A percentile compares a stretch with the other conserved stretches of the same genome.
These are phyloP conservation scores for Porites divaricata DNA, from an alignment of 92 coral and sea anemone genomes.

Conservation along the genomic window DNA sequence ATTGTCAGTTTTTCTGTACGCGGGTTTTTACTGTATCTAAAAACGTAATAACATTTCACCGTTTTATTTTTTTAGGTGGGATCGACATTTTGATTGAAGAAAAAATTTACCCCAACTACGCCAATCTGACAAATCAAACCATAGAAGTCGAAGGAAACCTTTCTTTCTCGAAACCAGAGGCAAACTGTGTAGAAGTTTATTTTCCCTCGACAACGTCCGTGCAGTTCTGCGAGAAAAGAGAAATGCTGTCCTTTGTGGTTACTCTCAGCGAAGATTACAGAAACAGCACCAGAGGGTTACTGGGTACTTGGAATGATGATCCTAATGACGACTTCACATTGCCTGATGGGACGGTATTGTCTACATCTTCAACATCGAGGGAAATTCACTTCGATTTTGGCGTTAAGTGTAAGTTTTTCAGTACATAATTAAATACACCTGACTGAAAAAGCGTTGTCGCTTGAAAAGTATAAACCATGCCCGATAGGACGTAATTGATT, in stretches of 20 bases:
- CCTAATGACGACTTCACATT: slow-evolving; percentile 65
- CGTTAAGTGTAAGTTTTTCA: slow-evolving; percentile 55
- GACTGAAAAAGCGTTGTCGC: no score
- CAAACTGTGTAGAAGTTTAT: slow-evolving; percentile 47
- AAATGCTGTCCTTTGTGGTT: slow-evolving; percentile 58
- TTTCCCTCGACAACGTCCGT: slow-evolving; percentile 63
- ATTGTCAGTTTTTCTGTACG: no score
- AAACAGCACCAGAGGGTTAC: slow-evolving; percentile 64
- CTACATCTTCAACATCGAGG: slow-evolving; percentile 22
- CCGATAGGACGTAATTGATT: no score
- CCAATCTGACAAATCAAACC: slow-evolving; percentile 35
- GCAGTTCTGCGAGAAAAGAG: slow-evolving; percentile 42
- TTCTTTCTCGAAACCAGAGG: slow-evolving; percentile 34
- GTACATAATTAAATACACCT: no score
- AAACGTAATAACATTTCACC: no score
- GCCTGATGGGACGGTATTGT: slow-evolving; percentile 60
- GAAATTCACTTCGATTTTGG: slow-evolving; percentile 63
- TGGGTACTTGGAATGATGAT: slow-evolving; percentile 74
- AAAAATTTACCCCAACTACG: slow-evolving; percentile 21
- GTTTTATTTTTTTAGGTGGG: slow-evolving; percentile 29
- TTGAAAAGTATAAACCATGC: no score
- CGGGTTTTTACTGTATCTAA: no score
- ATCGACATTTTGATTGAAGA: slow-evolving; percentile 39
- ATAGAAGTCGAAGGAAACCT: slow-evolving; percentile 34
- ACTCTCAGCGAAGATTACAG: slow-evolving; percentile 36